Evolutionary conservation across 2,888 invertebrate genomes (phyloP), one percentile per base, ranked within the genome.

Genomic region (Drosophila longiperda): DNA sequence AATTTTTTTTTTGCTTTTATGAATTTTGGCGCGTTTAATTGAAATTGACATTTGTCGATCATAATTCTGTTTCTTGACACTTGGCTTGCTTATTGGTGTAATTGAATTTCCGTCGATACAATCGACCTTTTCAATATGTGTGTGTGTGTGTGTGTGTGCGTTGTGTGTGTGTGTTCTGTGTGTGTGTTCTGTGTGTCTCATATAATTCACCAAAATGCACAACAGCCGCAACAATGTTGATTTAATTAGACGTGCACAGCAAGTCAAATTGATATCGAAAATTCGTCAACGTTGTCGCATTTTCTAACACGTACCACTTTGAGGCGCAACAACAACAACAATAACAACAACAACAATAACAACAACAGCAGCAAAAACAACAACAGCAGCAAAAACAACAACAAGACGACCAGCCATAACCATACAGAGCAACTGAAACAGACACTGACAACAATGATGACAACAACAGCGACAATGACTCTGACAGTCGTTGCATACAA

Each of bases 201-300:
- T 64, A 53, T 73, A 60, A 73, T 55, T 72, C 55, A 73, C 55
- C 55, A 42, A 58, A 59, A 42, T 45, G 48, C 36, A 57, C 38
- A 62, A 63, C 40, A 58, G 49, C 49, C 45, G 55, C 68, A 64
- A 64, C 66, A 78, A 80, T 80, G 74, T 77, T 87, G 84, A 87
- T 83, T 87, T 87, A 87, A 83, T 87, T 83, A 83, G 78, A 82
- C 79, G 85, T 74, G 67, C 64, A 64, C 69, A 68, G 72, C 64
- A 78, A 72, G 60, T 73, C 68, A 73, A 83, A 71, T 83, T 73
- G 73, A 83, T 54, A 66, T 75, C 53, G 59, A 73, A 69, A 75
- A 58, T 66, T 71, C 64, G 66, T 65, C 58, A 68, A 75, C 70
- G 65, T 63, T 72, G 70, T 61, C 53, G 48, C 53, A 49, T 73